Evolutionary conservation across 2,113 vertebrate genomes (phyloP), one percentile per base, ranked within the genome.

Genomic region (Leptocoma aspasia): DNA sequence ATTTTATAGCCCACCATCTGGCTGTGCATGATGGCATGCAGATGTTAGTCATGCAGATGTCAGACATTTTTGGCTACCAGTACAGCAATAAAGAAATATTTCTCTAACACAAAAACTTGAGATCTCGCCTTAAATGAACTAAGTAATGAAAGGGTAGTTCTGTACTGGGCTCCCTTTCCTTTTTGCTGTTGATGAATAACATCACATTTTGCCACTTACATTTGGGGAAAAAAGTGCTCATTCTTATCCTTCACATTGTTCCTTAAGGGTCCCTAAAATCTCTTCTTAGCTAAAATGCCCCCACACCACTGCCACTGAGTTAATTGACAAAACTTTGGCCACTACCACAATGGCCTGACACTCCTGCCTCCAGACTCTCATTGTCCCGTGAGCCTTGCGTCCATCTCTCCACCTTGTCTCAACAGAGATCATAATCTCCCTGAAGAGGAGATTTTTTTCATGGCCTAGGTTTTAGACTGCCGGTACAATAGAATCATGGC

Each of bases 1-100:
- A 91, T 82, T 92, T 96, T 97, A 86, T 97, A 95, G 65, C 57
- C 61, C 59, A 61, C 90, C 81, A 10, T 97, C 77, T 95, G 92
- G 92, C 94, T 93, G 73, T 66, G 68, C 45, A 81, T 94, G 92
- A 96, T 96, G 92, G 83, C 49, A 86, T 92, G 93, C 92, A 97
- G 93, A 92, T 96, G 76, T 80, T 96, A 91, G 76, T 80, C 88
- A 83, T 50, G 68, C 42, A 87, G 86, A 94, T 96, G 86, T 94
- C 89, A 89, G 79, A 72, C 61, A 72, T 78, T 95, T 95, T 96
- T 95, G 89, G 91, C 83, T 77, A 94, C 90, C 68, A 88, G 27
- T 50, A 59, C 44, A 78, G 87, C 57, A 92, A 64, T 70, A 88
- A 78, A 82, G 72, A 86, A 95, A 82, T 57, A 66, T 37, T 95